A percentile compares a stretch with the other conserved stretches of the same genome.
Conservation (phyloP, 2,113 vertebrate genomes). For the Psammodynastes pulverulentus region DNA sequence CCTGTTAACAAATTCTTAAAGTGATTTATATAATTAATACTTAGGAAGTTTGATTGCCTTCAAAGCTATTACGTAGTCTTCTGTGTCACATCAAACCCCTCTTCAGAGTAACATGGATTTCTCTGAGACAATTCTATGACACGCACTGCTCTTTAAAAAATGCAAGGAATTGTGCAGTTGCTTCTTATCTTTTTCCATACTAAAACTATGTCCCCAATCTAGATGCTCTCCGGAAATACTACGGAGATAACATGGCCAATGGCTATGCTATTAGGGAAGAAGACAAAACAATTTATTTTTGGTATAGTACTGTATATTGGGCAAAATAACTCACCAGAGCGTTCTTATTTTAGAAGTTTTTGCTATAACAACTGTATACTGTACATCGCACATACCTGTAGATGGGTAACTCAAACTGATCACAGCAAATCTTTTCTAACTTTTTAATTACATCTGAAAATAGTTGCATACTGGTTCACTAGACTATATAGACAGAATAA, state of each 20-base stretch:
- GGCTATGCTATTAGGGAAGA: background rate
- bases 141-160: background rate
- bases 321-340: background rate
- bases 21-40: background rate
- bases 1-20: background rate
- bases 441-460: background rate
- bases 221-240: background rate
- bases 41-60: background rate
- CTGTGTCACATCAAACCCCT: background rate
- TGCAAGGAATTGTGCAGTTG: background rate
- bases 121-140: background rate
- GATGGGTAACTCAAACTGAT: background rate
- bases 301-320: background rate
- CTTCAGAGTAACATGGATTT: background rate
- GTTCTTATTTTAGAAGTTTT: background rate
- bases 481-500: background rate
- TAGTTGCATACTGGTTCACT: background rate
- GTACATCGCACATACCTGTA: background rate
- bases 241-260: too few species aligned
- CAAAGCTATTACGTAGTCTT: background rate
- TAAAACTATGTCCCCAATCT: background rate
- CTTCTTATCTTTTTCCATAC: background rate
- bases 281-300: background rate
- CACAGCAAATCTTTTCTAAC: background rate
- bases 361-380: background rate